Evolutionary conservation across 2,113 vertebrate genomes (phyloP).

Genomic region (Connochaetes taurinus): DNA sequence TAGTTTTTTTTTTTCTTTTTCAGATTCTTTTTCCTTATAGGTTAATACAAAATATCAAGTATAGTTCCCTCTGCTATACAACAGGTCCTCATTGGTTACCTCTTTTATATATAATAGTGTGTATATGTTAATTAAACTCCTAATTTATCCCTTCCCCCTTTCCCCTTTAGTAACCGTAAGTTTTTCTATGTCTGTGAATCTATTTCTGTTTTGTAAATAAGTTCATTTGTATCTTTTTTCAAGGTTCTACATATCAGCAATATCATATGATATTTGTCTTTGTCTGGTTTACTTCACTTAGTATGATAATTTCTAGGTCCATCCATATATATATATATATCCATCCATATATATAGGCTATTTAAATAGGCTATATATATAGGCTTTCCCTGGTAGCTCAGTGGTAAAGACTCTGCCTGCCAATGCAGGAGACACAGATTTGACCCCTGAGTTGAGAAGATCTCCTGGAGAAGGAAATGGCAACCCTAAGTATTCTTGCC

Average conservation of each 20-base stretch:
- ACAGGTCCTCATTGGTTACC: neutral
- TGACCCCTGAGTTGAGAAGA: neutral
- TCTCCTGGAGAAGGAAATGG: neutral
- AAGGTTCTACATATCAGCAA: neutral
- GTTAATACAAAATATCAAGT: neutral
- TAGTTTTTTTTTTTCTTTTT: neutral
- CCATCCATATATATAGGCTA: no score
- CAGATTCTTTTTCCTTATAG: neutral
- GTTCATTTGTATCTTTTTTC: neutral
- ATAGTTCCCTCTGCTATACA: neutral
- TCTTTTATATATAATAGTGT: neutral
- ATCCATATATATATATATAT: neutral
- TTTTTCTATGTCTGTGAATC: neutral
- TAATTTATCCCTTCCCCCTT: neutral
- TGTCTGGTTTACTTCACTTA: neutral
- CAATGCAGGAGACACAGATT: neutral
- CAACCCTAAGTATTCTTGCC: neutral
- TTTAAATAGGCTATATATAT: neutral
- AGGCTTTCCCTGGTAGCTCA: neutral
- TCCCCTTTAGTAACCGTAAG: neutral
- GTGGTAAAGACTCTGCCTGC: neutral
- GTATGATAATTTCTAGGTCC: neutral
- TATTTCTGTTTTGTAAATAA: neutral
- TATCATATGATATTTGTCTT: neutral
- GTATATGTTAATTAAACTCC: neutral